Base-by-base conservation (phyloP, 1,140 invertebrate genomes). In the Drosophila sucinea region DNA sequence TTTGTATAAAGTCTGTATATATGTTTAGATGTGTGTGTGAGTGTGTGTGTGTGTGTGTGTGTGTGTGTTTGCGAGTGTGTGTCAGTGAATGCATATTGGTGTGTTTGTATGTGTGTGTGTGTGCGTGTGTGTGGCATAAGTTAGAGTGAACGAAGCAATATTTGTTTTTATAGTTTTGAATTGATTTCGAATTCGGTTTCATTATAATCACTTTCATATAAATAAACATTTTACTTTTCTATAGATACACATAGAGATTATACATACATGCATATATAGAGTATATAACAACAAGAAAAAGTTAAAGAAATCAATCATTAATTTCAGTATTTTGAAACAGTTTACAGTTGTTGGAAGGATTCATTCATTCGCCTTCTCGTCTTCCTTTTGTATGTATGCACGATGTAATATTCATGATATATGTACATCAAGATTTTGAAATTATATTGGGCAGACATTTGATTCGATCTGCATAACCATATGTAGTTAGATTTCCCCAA, bases 1-100 rank as follows among this genome's bases (percentile, higher is more conserved):
- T 51, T 51, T 51, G 44, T 51, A 51, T 51, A 51, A 51, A 51
- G 23, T 51, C 44, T 27, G 44, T 51, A 51, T 25, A 47, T 51
- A 51, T 51, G 44, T 51, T 27, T 10, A 51, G 23, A 51, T 51
- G 44, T 47, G 23, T 47, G 44, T 38, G 8, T 10, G 35, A 38
- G 35, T 10, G 35, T 47, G 6, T 47, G 41, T 47, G 41, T 47
- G 41, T 47, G 41, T 47, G 41, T 47, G 41, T 25, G 41, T 41
- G n/a, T 41, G 40, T 41, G 40, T 44, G 41, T 44, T 11, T 44
- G n/a, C 8, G 40, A 3, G 44, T 51, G 44, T 27, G 44, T 51
- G 35, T 11, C 2, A 4, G 35, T 38, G 44, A 27, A 23, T 47
- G 44, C 1, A 10, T 38, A 11, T 51, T 25, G 2, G 23, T 51